Evolutionary conservation across 2,888 invertebrate species (phyloP).

Genomic region (Conus canariensis): DNA sequence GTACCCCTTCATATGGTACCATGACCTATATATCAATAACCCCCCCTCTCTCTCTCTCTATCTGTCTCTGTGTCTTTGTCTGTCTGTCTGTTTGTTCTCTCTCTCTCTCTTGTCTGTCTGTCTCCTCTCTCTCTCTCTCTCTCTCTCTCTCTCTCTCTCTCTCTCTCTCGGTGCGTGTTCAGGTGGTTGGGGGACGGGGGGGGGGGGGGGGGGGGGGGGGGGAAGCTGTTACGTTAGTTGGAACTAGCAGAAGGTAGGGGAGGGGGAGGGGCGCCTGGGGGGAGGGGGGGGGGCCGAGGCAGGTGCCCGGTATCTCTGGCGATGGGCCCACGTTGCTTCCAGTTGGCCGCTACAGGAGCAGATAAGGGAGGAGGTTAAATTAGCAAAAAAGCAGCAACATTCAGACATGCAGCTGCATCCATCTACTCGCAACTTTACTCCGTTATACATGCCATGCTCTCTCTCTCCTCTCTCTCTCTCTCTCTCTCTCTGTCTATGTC

Average conservation of each 20-base stretch:
- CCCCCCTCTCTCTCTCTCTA: neutral
- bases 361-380: neutral
- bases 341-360: neutral
- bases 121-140: neutral
- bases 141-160: neutral
- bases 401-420: too few species aligned
- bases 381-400: neutral
- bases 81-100: neutral
- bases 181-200: neutral
- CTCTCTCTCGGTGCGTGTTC: neutral
- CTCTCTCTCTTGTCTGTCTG: neutral
- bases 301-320: constrained; percentile 2
- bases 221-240: neutral
- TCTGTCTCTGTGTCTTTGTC: neutral
- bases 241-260: neutral
- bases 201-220: neutral
- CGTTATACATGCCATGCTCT: too few species aligned
- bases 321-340: neutral
- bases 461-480: too few species aligned
- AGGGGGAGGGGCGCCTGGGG: neutral
- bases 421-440: too few species aligned
- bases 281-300: neutral
- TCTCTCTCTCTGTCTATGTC: too few species aligned
- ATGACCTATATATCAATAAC: too few species aligned
- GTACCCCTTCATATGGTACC: too few species aligned